Conservation (phyloP, 2,113 vertebrate genomes). For the Actenoides lindsayi region DNA sequence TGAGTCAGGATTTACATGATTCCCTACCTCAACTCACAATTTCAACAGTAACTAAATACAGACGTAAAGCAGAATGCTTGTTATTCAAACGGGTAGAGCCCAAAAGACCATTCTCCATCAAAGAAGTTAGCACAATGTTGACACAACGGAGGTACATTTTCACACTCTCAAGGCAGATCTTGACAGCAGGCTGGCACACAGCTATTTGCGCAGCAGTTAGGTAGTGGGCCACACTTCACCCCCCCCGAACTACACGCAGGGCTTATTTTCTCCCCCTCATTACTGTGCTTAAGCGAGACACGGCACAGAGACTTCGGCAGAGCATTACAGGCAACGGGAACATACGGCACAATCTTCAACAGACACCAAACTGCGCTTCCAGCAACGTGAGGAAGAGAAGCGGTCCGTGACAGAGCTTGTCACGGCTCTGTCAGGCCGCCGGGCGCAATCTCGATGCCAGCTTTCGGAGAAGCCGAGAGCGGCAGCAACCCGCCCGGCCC, state of each 20-base stretch:
- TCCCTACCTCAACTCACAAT: not conserved
- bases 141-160: rapidly evolving
- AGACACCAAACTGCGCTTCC: rapidly evolving
- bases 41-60: not conserved
- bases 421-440: rapidly evolving
- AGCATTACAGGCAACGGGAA: rapidly evolving
- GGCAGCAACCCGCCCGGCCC: not conserved
- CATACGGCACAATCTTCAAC: rapidly evolving
- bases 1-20: rapidly evolving
- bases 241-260: not conserved
- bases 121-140: rapidly evolving
- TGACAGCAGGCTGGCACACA: rapidly evolving
- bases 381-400: not conserved
- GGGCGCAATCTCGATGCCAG: rapidly evolving
- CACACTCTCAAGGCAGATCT: no score
- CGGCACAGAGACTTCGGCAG: rapidly evolving
- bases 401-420: rapidly evolving
- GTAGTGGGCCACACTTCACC: not conserved
- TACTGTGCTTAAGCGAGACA: not conserved
- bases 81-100: not conserved
- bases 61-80: not conserved
- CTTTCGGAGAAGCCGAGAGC: rapidly evolving
- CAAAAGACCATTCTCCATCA: not conserved
- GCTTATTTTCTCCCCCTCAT: rapidly evolving
- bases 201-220: not conserved